Percentiles rank a stretch among this genome's conserved stretches.
Evolutionary conservation across 53 echinoderm and acorn worm genomes (phyloP).

Genomic region (Hippasteria phrygiana): DNA sequence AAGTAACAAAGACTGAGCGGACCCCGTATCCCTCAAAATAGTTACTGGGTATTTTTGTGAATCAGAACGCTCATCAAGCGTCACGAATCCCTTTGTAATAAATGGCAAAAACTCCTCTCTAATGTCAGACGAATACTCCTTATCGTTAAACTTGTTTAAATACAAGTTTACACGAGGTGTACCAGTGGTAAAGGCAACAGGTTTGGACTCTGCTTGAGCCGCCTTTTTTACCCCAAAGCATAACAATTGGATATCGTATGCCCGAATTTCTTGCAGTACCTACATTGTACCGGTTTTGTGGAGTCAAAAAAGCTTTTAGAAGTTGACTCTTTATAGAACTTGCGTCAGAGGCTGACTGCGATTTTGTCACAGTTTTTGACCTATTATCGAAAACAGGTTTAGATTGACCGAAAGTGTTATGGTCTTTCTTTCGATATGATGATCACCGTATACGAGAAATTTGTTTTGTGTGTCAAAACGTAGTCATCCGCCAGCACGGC

Average conservation of each 20-base stretch:
- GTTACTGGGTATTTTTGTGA: conserved; percentile 2
- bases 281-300: neutral
- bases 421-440: conserved; percentile 26
- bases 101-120: conserved; percentile 33
- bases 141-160: neutral
- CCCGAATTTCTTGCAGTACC: conserved; percentile 1
- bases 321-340: neutral
- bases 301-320: neutral
- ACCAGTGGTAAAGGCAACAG: neutral
- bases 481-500: conserved; percentile 6
- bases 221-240: neutral
- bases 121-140: neutral
- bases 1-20: conserved; percentile 40
- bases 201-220: neutral
- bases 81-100: conserved; percentile 13
- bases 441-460: conserved; percentile 15
- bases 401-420: neutral
- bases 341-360: no score
- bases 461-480: neutral
- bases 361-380: no score
- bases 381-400: neutral
- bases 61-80: conserved; percentile 27
- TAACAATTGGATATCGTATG: conserved; percentile 4
- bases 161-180: neutral
- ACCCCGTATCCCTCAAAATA: conserved; percentile 40